A percentile compares a stretch with the other conserved stretches of the same genome.
Evolutionary conservation across 2,113 vertebrate species (phyloP).

Genomic region (Daphoenositta chrysoptera): DNA sequence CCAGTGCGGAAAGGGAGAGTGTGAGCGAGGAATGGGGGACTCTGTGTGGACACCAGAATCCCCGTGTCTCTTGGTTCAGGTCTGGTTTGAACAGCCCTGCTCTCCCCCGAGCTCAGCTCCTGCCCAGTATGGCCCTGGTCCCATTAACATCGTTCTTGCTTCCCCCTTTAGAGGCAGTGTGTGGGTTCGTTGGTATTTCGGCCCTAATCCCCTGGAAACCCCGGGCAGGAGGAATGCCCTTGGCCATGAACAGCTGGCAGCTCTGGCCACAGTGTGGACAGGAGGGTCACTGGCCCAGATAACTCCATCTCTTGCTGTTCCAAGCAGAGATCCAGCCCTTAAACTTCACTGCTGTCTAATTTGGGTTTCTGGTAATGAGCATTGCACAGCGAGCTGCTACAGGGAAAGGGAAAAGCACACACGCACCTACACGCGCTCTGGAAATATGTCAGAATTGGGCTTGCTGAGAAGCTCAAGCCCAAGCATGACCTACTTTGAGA

Average conservation of each 20-base stretch:
- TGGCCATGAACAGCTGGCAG: neutral
- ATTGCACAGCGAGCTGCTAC: neutral
- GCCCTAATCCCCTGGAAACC: neutral
- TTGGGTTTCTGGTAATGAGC: neutral
- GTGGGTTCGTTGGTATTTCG: neutral
- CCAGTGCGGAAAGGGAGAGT: accelerated
- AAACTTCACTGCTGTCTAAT: neutral
- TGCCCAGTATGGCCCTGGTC: neutral
- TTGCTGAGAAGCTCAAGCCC: conserved; percentile 23
- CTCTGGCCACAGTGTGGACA: neutral
- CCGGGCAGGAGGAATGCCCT: neutral
- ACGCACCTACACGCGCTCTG: neutral
- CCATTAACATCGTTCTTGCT: accelerated
- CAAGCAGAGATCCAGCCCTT: neutral
- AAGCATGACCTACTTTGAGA: conserved; percentile 50
- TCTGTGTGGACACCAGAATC: neutral
- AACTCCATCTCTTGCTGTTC: neutral
- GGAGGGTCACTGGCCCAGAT: neutral
- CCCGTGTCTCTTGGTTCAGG: accelerated
- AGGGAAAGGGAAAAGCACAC: neutral
- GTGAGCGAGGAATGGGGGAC: neutral
- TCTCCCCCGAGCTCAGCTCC: accelerated
- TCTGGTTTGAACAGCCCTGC: neutral
- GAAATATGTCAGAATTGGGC: conserved; percentile 20
- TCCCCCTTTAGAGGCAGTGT: accelerated